These are phyloP conservation scores for Zapornia atra DNA, from an alignment of 2,113 vertebrate genomes.

Conservation along the genomic window DNA sequence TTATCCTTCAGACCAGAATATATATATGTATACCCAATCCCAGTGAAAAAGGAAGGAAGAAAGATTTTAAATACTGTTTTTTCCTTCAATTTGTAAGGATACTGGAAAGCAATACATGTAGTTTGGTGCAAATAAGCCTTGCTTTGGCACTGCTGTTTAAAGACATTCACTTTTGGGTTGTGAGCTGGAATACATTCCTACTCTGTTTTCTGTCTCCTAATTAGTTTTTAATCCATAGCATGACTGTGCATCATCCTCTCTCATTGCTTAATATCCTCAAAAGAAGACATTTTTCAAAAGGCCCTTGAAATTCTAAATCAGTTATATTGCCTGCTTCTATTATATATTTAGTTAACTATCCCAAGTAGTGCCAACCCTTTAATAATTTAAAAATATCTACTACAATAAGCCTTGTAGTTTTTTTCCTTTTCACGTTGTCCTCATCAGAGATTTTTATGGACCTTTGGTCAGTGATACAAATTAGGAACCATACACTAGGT, in stretches of 20 bases:
- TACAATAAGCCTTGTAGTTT: neutral
- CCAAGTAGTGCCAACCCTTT: neutral
- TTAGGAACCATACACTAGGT: neutral
- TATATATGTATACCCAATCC: neutral
- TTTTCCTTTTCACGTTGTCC: neutral
- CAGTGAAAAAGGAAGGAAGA: neutral
- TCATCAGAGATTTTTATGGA: neutral
- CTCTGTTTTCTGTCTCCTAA: slow-evolving; percentile 21
- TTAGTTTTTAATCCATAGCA: slow-evolving; percentile 54
- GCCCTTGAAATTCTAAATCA: slow-evolving; percentile 33
- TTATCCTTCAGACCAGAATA: neutral
- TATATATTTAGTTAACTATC: slow-evolving; percentile 26
- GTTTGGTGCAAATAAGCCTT: neutral
- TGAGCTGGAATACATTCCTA: slow-evolving; percentile 43
- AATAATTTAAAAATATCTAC: neutral
- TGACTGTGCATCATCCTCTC: slow-evolving; percentile 30
- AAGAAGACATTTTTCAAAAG: slow-evolving; percentile 32
- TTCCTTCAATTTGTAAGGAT: neutral
- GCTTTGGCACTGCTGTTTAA: neutral
- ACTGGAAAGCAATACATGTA: neutral
- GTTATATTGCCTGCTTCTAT: neutral
- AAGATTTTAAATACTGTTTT: neutral
- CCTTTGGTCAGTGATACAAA: neutral
- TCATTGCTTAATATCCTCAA: slow-evolving; percentile 27
- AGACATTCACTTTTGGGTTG: neutral